Percentiles rank a stretch among this genome's conserved stretches.
These are phyloP conservation scores for Hyperopisus bebe DNA, from an alignment of 2,113 vertebrate species.

Conservation along the genomic window DNA sequence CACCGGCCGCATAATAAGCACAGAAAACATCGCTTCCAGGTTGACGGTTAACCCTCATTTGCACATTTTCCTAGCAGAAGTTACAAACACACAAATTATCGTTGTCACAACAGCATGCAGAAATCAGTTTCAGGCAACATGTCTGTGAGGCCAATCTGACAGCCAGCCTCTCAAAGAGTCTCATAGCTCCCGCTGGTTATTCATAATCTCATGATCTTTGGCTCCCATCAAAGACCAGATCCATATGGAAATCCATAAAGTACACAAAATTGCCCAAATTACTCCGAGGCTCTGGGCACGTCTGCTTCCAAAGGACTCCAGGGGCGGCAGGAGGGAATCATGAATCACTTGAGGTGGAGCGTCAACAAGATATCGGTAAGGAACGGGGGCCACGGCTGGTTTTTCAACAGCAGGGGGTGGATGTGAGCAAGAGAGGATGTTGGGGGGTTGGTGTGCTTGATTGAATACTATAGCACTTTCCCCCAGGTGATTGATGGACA, in stretches of 20 bases:
- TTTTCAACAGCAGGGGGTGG: not conserved
- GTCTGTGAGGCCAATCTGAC: not conserved
- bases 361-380: slow-evolving; percentile 3
- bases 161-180: not conserved
- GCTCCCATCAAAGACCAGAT: not conserved
- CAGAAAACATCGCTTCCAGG: not conserved
- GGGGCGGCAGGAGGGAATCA: not conserved
- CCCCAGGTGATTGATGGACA: not conserved
- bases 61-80: not conserved
- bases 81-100: not conserved
- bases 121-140: not conserved
- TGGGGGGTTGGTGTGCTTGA: not conserved
- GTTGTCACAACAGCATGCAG: not conserved
- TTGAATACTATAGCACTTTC: not conserved
- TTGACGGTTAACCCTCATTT: not conserved
- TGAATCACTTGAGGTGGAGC: not conserved
- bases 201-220: not conserved
- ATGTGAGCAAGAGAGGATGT: not conserved
- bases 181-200: not conserved
- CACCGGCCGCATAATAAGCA: not conserved
- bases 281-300: not conserved
- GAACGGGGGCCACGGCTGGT: not conserved
- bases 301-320: not conserved
- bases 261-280: slow-evolving; percentile 12
- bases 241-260: slow-evolving; percentile 4